Evolutionary conservation across 2,113 vertebrate genomes (phyloP).

Genomic region (Tragelaphus strepsiceros): DNA sequence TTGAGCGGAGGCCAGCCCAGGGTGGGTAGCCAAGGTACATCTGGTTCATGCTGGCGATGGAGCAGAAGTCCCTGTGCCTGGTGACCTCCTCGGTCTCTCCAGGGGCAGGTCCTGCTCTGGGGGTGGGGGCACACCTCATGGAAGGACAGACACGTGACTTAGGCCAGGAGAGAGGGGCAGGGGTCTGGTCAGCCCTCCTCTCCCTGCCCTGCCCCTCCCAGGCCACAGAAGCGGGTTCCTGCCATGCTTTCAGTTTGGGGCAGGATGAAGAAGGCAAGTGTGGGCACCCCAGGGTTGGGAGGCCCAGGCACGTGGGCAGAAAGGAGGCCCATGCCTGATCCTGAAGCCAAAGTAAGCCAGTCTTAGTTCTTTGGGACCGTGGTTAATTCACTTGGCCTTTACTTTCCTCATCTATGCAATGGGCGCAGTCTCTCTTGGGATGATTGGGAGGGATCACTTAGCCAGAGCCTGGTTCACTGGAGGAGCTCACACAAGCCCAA

Average conservation of each 20-base stretch:
- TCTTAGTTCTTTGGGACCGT: accelerated
- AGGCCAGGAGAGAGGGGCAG: not conserved
- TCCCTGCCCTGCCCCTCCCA: not conserved
- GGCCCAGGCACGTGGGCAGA: not conserved
- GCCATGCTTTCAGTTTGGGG: not conserved
- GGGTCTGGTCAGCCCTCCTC: not conserved
- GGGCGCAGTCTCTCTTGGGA: accelerated
- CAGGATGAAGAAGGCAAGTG: not conserved
- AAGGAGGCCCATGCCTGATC: not conserved
- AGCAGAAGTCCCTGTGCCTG: not conserved
- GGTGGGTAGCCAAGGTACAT: not conserved
- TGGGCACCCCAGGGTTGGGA: no score
- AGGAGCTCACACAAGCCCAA: not conserved
- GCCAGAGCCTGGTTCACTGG: not conserved
- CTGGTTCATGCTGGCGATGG: not conserved
- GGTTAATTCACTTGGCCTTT: not conserved
- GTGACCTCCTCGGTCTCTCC: not conserved
- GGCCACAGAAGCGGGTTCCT: not conserved
- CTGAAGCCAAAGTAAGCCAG: not conserved
- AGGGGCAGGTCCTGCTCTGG: not conserved
- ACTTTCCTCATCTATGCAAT: not conserved
- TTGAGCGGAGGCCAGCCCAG: not conserved
- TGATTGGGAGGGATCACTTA: not conserved
- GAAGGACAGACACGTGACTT: not conserved
- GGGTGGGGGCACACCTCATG: not conserved